Base-by-base conservation (phyloP, 2,888 invertebrate species). In the Orchesella flavescens region DNA sequence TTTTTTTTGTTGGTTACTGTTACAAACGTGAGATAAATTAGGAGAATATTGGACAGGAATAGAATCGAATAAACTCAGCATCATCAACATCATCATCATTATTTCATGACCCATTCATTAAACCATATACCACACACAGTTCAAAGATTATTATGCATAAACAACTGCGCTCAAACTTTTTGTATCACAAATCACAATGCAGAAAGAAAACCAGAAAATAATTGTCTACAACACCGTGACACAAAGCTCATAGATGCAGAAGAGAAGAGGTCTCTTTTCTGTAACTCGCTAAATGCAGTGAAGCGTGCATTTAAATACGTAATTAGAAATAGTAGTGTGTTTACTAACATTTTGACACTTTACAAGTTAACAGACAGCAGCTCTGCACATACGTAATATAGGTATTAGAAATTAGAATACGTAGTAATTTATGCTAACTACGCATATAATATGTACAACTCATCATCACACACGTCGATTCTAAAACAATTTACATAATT, bases 61-160 rank as follows among this genome's bases (percentile, higher is more conserved):
- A 21, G 15, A 34, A 34, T 24, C 7, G 63, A 34, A 34, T 34
- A 34, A 34, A 34, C 34, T 34, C 34, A 34, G 34, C 34, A 34
- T 2, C 34, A 34, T 23, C 21, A 61, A 5, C 17, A n/a, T 23
- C 34, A 34, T 2, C 34, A 34, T 23, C 21, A 61, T 23, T 17
- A n/a, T 23, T 13, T 66, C 66, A 66, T 66, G 66, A 66, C 43
- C 46, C 19, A 66, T 66, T 19, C 46, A 66, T 66, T 66, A 66
- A 43, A 24, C 13, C 34, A 21, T 23, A 10, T 15, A 19, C 34
- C 19, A 19, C 10, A 34, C 34, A 24, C n/a, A 24, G 23, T 24
- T 13, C 63, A 63, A 13, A 63, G 19, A 23, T 23, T 21, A 23
- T 63, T 21, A 23, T 63, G 23, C 63, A 13, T 24, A 12, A 63